Base-by-base conservation (phyloP, 2,113 vertebrate genomes). In the Colaptes auratus region DNA sequence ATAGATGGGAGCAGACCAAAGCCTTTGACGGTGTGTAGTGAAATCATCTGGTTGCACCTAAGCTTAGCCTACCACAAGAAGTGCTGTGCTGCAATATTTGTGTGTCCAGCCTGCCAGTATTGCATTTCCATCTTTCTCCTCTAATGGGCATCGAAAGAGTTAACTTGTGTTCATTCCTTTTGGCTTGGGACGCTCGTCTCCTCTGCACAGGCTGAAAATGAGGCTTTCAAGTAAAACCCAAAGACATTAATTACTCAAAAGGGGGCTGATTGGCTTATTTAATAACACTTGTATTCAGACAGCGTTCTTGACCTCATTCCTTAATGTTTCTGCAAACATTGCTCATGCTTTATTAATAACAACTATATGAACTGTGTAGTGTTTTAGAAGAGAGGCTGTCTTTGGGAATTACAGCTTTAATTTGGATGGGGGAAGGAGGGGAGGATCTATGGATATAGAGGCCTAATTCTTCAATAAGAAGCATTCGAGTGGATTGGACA, bases 311-410 rank as follows among this genome's bases (percentile, higher is more conserved):
- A 94, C 86, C 82, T 44, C 82, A 86, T 93, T 97, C 92, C 86
- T 81, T 89, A 90, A 88, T 81, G 67, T 86, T 94, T 90, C 88
- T 93, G 67, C 83, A 93, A 74, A 90, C 59, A 35, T 33, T 64
- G 35, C 76, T 96, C 90, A 28, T 89, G 42, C 83, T 93, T 90
- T 87, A 85, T 94, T 93, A 95, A 89, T 92, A 92, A 75, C 66
- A 72, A 42, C 44, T 61, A 9, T 78, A 90, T 90, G 82, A 92
- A 65, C 42, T 30, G 48, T 63, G 46, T 35, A 25, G 76, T 78
- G 66, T 39, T 89, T 44, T 17, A 69, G 76, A 83, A 89, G 83
- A 89, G 71, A 36, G 59, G 4, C 81, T 95, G 86, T 90, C 86
- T 78, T 86, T 69, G 90, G 89, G 89, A 94, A 93, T 94, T 90